Evolutionary conservation across 2,888 invertebrate species (phyloP), one percentile per base, ranked within the genome.

Genomic region (Lasioglossum morio): DNA sequence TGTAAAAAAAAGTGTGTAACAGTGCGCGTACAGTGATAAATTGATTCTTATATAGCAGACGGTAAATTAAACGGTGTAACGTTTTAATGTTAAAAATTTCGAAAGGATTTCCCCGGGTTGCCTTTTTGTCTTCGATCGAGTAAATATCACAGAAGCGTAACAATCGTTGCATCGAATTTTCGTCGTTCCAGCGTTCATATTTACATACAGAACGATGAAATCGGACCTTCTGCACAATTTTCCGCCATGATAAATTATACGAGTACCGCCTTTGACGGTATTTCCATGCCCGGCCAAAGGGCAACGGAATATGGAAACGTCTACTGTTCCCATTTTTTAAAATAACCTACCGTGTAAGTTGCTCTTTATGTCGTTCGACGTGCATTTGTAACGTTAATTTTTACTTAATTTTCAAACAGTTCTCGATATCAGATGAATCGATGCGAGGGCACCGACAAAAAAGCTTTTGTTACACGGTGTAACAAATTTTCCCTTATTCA

Each of bases 111-210:
- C 40, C 10, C 1, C 14, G 43, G 30, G 19, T 19, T 3, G 48
- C 27, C 70, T 53, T 70, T 84, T 76, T 73, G 5, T 37, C 37
- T 30, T 19, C 40, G 66, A 40, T 40, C 72, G 80, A 72, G 82
- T 84, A 89, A 87, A 85, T 87, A 85, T 88, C 77, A 79, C 77
- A 75, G 82, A 73, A 66, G 72, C 82, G 81, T 82, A 87, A 87
- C 82, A 79, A 37, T 72, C 60, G 60, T 37, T 23, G n/a, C 60
- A 19, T 30, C 46, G 7, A 60, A 73, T 75, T 77, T 63, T 70
- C 40, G 27, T 48, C 46, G 60, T 53, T 76, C 37, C 48, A 16
- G 34, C 40, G 48, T 53, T 76, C 37, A 48, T 85, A 81, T 77
- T 69, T 73, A 66, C 48, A 72, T 75, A 60, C 70, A 75, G 60